phyloP scores from a whole-genome alignment of 2,888 invertebrate genomes.

The Ichneumoninae sp. region DNA sequence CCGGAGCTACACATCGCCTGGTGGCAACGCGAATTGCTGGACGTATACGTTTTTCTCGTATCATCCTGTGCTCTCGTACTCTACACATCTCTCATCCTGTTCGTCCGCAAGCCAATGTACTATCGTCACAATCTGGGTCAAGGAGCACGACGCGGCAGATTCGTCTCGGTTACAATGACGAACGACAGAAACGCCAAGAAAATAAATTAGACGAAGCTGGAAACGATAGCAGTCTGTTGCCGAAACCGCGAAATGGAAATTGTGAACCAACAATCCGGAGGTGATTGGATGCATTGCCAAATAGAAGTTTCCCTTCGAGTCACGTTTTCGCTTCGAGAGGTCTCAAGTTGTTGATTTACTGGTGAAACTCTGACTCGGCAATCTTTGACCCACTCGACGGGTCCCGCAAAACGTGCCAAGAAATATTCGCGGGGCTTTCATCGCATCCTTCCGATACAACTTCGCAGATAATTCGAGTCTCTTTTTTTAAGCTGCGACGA shows the following conservation, averaged over 20 bases:
- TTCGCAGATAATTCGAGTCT: conserved; percentile 15
- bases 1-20: conserved; percentile 82
- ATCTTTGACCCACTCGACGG: conserved; percentile 13
- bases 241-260: background rate
- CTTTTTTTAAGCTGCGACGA: background rate
- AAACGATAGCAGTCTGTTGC: background rate
- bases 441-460: background rate
- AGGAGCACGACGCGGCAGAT: background rate
- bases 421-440: conserved; percentile 13
- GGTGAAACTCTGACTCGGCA: background rate
- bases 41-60: conserved; percentile 85
- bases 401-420: conserved; percentile 21
- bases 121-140: conserved; percentile 17
- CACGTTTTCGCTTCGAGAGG: conserved; percentile 26
- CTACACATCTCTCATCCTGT: background rate
- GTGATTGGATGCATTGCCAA: conserved; percentile 6
- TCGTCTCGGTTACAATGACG: conserved; percentile 7
- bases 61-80: conserved; percentile 28
- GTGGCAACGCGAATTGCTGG: conserved; percentile 84
- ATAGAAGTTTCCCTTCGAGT: conserved; percentile 13
- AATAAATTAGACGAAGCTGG: background rate
- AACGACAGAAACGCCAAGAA: background rate
- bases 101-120: background rate
- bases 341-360: background rate
- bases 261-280: conserved; percentile 30